phyloP scores from a whole-genome alignment of 2,888 invertebrate genomes.

The Nesidiocoris tenuis region DNA sequence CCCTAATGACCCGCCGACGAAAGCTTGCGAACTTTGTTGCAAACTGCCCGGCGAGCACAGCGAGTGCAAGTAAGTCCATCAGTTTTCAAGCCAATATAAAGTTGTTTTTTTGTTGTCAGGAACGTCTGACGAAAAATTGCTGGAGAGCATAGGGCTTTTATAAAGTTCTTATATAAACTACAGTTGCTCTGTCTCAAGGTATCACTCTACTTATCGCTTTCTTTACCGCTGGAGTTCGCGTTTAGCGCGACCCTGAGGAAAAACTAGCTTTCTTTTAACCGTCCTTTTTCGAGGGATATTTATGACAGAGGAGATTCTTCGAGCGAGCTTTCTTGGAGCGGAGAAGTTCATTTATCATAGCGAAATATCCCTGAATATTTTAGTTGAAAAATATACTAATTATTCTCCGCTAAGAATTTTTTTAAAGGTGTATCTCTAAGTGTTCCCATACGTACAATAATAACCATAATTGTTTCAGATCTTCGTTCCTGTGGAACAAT shows the following conservation, averaged over 20 bases:
- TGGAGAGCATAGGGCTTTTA: background rate
- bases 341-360: no score
- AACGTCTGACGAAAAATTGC: background rate
- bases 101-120: background rate
- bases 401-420: no score
- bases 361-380: no score
- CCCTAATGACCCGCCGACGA: slow-evolving; percentile 74
- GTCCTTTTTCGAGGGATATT: no score
- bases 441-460: no score
- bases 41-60: slow-evolving; percentile 78
- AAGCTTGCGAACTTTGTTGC: slow-evolving; percentile 91
- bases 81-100: background rate
- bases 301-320: no score
- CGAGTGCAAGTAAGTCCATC: slow-evolving; percentile 65
- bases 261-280: no score
- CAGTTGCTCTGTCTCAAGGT: background rate
- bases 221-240: background rate
- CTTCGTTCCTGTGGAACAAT: slow-evolving; percentile 88
- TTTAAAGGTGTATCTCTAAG: no score
- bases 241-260: no score
- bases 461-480: slow-evolving; percentile 60
- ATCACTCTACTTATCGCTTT: background rate
- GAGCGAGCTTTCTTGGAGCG: no score
- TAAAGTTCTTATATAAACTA: background rate
- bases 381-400: no score